Evolutionary conservation across 1,140 invertebrate species (phyloP), one percentile per base, ranked within the genome.

Genomic region (Psix sp.): DNA sequence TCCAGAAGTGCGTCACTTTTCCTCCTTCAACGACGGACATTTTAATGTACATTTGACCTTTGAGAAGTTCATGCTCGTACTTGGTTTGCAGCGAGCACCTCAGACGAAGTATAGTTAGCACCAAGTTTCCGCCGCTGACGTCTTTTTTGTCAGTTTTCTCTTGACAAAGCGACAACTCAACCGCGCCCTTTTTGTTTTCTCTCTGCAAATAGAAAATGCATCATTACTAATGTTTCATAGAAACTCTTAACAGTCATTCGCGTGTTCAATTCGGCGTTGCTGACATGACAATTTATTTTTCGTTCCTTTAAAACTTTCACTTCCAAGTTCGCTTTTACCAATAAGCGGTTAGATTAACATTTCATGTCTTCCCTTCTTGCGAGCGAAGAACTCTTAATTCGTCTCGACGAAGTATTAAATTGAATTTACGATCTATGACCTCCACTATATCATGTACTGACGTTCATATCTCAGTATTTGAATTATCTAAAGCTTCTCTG

Each of bases 11-110:
- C 35, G 92, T 90, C 1, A 92, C 88, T 67, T 91, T 90, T 39
- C 90, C 90, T 31, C 89, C 88, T 74, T 93, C 92, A 29, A 92
- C 90, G 39, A 93, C 90, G 0, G 91, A 91, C 45, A 93, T 93
- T 84, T 93, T 94, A 40, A 94, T 88, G 77, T 94, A 94, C 67
- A 93, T 86, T 29, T 91, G 90, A 10, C 91, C 91, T 85, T 91
- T 91, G 39, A 89, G 86, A 48, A 87, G 83, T 77, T 93, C 91
- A 46, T 92, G 91, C 70, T 92, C 88, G 49, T 92, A 90, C 92
- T 92, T 92, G 14, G 90, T 91, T 78, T 90, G 89, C 18, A 92
- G 83, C 35, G 89, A 91, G 76, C 91, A 92, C 63, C 91, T 84
- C 13, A 87, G 48, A 43, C 84, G 80, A 15, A 79, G 59, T 11